phyloP scores from a whole-genome alignment of 2,888 invertebrate species.

The Copidosoma aretas region DNA sequence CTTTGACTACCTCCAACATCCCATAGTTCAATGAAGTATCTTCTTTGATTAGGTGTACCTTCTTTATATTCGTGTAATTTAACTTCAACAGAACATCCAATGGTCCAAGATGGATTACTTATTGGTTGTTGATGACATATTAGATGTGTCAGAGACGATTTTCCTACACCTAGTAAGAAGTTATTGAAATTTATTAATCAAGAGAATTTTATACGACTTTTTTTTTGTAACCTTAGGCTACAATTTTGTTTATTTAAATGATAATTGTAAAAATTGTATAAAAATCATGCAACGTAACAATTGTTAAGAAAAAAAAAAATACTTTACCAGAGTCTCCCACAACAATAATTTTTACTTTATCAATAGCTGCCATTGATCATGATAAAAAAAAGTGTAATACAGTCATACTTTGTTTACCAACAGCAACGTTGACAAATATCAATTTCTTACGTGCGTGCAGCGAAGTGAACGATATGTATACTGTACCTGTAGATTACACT shows the following conservation, averaged over 20 bases:
- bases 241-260: no score
- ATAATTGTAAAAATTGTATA: not conserved
- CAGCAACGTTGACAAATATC: not conserved
- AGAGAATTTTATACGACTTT: not conserved
- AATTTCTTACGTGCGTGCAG: no score
- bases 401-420: slow-evolving; percentile 22
- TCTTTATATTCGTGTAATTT: slow-evolving; percentile 94
- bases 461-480: not conserved
- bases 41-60: slow-evolving; percentile 88
- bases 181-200: not conserved
- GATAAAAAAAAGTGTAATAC: slow-evolving; percentile 34
- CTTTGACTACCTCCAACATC: slow-evolving; percentile 95
- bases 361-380: slow-evolving; percentile 77
- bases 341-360: slow-evolving; percentile 89
- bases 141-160: slow-evolving; percentile 91
- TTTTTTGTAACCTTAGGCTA: not conserved
- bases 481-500: not conserved
- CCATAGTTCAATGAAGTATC: slow-evolving; percentile 95
- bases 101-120: slow-evolving; percentile 90
- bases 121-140: slow-evolving; percentile 88
- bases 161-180: slow-evolving; percentile 91
- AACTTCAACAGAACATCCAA: slow-evolving; percentile 95
- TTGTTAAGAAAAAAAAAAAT: not conserved
- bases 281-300: not conserved
- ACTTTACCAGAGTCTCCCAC: slow-evolving; percentile 86